Conservation (phyloP, 2,797 vertebrate species). For the Nannoperca australis region DNA sequence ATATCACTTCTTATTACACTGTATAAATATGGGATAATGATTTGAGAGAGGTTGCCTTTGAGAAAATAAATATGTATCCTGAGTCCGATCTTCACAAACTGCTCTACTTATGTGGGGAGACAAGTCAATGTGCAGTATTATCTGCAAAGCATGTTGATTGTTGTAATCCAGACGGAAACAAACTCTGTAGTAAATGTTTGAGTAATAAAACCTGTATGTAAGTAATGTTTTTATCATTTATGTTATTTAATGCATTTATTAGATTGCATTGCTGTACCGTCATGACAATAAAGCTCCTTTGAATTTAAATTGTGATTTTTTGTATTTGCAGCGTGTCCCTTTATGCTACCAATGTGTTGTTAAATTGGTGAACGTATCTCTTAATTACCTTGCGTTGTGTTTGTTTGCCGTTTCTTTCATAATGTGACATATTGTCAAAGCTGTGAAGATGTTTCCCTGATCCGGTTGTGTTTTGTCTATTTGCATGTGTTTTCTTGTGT, state of each 20-base stretch:
- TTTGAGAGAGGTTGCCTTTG: neutral
- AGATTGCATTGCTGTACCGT: no score
- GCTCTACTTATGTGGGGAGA: neutral
- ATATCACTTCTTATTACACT: no score
- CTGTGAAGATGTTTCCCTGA: neutral
- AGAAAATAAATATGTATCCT: neutral
- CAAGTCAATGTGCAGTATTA: conserved; percentile 12
- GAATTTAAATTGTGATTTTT: no score
- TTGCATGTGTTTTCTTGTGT: neutral
- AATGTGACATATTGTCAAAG: neutral
- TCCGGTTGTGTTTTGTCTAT: neutral
- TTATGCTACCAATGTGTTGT: neutral
- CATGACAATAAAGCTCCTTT: no score
- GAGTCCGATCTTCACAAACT: neutral
- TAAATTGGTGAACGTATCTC: no score
- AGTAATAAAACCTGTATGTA: neutral
- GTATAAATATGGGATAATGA: neutral
- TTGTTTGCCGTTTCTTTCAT: neutral
- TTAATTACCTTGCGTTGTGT: neutral
- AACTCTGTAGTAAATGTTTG: neutral
- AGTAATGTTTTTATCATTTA: neutral
- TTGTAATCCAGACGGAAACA: neutral
- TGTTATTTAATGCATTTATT: no score
- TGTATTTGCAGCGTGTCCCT: neutral
- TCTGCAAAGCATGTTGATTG: conserved; percentile 5